A percentile compares a stretch with the other conserved stretches of the same genome.
phyloP scores from a whole-genome alignment of 2,113 vertebrate species.

The Pterocles orientalis region DNA sequence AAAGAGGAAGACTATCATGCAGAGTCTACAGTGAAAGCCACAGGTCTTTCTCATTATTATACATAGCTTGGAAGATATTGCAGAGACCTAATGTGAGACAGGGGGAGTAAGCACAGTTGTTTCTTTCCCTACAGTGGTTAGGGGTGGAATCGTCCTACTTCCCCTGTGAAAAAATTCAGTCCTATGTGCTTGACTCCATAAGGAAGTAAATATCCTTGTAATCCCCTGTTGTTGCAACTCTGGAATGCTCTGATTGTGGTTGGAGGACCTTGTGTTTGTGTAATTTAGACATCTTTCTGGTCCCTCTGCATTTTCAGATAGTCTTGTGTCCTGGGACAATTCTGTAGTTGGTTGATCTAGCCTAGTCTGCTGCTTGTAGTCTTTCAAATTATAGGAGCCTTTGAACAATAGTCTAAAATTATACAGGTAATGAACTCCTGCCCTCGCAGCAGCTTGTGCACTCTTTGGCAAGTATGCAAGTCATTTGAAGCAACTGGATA shows the following conservation, averaged over 20 bases:
- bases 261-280: neutral
- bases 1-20: neutral
- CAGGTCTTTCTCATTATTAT: neutral
- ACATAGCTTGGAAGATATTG: neutral
- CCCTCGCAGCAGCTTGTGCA: fast-evolving
- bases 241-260: neutral
- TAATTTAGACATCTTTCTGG: neutral
- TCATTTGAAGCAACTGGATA: neutral
- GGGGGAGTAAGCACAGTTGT: neutral
- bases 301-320: neutral
- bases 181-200: neutral
- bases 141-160: neutral
- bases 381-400: neutral
- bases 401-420: neutral
- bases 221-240: neutral
- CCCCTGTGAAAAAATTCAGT: neutral
- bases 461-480: neutral
- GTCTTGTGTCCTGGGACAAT: neutral
- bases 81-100: neutral
- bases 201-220: neutral
- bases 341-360: neutral
- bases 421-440: neutral
- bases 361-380: neutral
- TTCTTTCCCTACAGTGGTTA: neutral
- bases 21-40: neutral